Evolutionary conservation across 2,113 vertebrate genomes (phyloP), one percentile per base, ranked within the genome.

Genomic region (Myodes glareolus): DNA sequence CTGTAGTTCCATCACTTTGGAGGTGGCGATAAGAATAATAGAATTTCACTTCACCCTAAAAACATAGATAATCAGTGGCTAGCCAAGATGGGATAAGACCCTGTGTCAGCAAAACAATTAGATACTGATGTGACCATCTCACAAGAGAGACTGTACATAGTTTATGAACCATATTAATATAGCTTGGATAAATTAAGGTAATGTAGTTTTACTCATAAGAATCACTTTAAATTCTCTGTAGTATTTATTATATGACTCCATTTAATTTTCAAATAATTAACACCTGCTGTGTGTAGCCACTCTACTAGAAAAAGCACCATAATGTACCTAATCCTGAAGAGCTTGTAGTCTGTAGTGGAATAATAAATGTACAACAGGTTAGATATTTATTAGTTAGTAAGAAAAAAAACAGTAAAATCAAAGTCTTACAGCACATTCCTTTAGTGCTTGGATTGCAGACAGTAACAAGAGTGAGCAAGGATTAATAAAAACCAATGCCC

Each of bases 181-280:
- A 85, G 58, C 12, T 45, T n/a, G 39, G 42, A n/a, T 13, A 45
- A 78, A 93, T 80, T 85, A 67, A 78, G 31, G 10, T 14, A 90
- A 23, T 87, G 70, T 42, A 52, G 25, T 8, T 63, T 91, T 75
- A 73, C 45, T 92, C 7, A 45, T 27, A 85, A 78, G 47, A 42
- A 73, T 80, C 16, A 91, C 29, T 85, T 85, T 88, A 73, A 84
- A 61, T 77, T 39, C 10, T 88, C 2, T 73, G 27, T 8, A 33
- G 45, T 36, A 4, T 87, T 70, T 87, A 33, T 65, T 68, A n/a
- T 73, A 36, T 6, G 33, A 7, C 47, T 47, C 1, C 9, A 70
- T 81, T 97, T 88, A 72, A 77, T 84, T 52, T 33, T 14, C 42
- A 63, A 90, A 78, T 86, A 67, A 90, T 90, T 65, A 65, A 50